Conservation (phyloP, 1,140 invertebrate species). For the Harpegnathos saltator region DNA sequence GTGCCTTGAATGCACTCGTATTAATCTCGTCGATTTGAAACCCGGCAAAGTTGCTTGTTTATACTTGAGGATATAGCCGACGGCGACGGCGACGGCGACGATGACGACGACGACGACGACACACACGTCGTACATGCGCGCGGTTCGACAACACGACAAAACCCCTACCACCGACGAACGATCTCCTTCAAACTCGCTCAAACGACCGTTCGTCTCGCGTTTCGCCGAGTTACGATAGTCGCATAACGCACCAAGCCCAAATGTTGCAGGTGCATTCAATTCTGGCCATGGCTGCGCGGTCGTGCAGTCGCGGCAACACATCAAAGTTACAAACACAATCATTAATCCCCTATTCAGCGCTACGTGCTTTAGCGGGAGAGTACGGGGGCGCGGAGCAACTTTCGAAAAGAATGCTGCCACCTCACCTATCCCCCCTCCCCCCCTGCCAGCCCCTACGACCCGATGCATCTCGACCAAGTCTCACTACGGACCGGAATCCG, state of each 20-base stretch:
- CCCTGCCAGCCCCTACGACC: no score
- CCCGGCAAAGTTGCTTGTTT: conserved; percentile 43
- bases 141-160: conserved; percentile 56
- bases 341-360: conserved; percentile 59
- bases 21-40: conserved; percentile 56
- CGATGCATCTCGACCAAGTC: conserved; percentile 24
- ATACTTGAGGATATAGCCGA: conserved; percentile 39
- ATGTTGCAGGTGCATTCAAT: conserved; percentile 59
- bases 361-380: conserved; percentile 30
- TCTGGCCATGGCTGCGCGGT: conserved; percentile 39
- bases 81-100: neutral
- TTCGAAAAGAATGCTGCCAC: conserved; percentile 53
- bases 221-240: conserved; percentile 61
- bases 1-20: conserved; percentile 31
- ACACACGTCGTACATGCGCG: neutral
- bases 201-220: conserved; percentile 59
- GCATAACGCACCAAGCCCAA: conserved; percentile 42
- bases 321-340: conserved; percentile 59
- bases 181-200: conserved; percentile 34
- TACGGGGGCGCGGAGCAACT: neutral
- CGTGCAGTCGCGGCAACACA: conserved; percentile 63
- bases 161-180: conserved; percentile 5
- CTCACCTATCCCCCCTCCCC: no score
- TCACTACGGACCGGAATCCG: conserved; percentile 33
- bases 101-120: no score